Percentiles rank a stretch among this genome's conserved stretches.
Evolutionary conservation across 2,113 vertebrate species (phyloP).

Genomic region (Pachycephala philippinensis): DNA sequence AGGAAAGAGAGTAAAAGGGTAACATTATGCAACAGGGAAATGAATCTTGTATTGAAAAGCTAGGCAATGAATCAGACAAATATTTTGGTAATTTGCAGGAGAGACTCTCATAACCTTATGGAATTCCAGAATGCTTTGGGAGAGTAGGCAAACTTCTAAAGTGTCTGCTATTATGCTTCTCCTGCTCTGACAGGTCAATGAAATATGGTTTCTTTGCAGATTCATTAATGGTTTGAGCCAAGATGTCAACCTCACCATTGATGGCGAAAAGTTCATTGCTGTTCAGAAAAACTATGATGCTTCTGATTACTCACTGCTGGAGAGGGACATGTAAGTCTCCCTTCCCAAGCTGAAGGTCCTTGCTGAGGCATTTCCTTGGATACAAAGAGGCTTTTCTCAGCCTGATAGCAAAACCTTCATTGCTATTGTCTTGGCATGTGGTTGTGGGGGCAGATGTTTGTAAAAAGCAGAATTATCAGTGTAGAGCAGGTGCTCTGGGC

Average conservation of each 20-base stretch:
- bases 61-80: not conserved
- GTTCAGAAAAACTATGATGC: slow-evolving; percentile 57
- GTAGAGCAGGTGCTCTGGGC: not conserved
- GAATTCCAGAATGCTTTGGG: not conserved
- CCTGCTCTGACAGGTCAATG: not conserved
- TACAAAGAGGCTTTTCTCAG: not conserved
- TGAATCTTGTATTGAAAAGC: not conserved
- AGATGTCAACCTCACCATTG: slow-evolving; percentile 74
- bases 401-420: not conserved
- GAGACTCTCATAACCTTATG: not conserved
- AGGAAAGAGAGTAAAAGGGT: not conserved
- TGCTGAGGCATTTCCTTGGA: not conserved
- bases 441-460: not conserved
- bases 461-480: not conserved
- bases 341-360: not conserved
- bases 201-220: slow-evolving; percentile 70
- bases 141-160: not conserved
- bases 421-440: not conserved
- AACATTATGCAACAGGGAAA: not conserved
- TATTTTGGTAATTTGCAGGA: not conserved
- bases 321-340: slow-evolving; percentile 80
- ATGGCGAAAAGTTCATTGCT: slow-evolving; percentile 5
- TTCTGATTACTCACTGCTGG: slow-evolving; percentile 70
- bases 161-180: not conserved
- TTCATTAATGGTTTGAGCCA: slow-evolving; percentile 82